Evolutionary conservation across 2,888 invertebrate species (phyloP).

Genomic region (Gandaritis pyraliata): DNA sequence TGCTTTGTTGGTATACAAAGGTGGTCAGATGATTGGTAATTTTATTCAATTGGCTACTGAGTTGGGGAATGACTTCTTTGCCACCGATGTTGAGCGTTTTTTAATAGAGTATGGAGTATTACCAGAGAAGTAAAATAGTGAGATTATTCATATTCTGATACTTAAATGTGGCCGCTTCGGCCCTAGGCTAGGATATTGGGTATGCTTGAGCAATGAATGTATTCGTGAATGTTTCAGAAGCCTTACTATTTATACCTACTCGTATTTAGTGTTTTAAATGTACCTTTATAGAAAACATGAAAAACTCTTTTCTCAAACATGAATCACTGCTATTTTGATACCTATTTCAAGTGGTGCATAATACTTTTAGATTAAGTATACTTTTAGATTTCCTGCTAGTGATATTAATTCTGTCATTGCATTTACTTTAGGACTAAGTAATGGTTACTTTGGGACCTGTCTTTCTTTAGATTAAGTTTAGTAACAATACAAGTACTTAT

Average conservation of each 20-base stretch:
- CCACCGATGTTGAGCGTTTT: conserved; percentile 95
- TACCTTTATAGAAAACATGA: background rate
- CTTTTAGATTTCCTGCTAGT: background rate
- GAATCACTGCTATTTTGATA: conserved; percentile 13
- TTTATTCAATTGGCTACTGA: conserved; percentile 94
- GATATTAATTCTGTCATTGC: background rate
- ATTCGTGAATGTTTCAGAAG: conserved; percentile 32
- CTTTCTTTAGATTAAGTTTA: conserved; percentile 9
- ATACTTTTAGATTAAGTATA: background rate
- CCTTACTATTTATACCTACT: conserved; percentile 24
- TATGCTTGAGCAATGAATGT: conserved; percentile 33
- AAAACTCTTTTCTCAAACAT: conserved; percentile 1
- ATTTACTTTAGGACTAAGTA: conserved; percentile 13
- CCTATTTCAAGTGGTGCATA: background rate
- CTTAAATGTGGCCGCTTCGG: conserved; percentile 20
- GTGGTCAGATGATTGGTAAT: conserved; percentile 95
- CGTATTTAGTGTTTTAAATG: conserved; percentile 7
- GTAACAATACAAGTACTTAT: too few relatives aligned
- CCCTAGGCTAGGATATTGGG: conserved; percentile 22
- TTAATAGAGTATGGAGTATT: conserved; percentile 93
- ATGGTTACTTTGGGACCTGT: conserved; percentile 26
- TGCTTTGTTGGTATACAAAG: conserved; percentile 95
- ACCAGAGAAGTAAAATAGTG: conserved; percentile 85
- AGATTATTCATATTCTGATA: conserved; percentile 14
- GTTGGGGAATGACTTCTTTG: conserved; percentile 95